A percentile compares a stretch with the other conserved stretches of the same genome.
phyloP scores from a whole-genome alignment of 2,113 vertebrate species.

The Callorhinus ursinus region DNA sequence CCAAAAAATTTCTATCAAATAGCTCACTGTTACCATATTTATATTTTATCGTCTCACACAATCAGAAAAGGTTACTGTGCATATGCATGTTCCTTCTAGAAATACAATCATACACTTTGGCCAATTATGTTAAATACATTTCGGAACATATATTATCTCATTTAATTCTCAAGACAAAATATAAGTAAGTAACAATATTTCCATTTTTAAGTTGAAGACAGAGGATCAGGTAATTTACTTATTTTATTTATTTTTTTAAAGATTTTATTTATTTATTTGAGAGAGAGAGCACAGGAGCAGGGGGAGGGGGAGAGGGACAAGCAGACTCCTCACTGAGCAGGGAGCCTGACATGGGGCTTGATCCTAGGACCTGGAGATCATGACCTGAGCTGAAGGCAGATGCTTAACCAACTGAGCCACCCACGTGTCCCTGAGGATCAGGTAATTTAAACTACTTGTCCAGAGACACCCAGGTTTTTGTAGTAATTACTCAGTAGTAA shows the following conservation, averaged over 20 bases:
- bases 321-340: too few species aligned
- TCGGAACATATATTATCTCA: not conserved
- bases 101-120: not conserved
- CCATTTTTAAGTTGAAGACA: conserved; percentile 21
- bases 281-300: too few species aligned
- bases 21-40: not conserved
- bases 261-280: too few species aligned
- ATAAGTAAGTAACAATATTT: not conserved
- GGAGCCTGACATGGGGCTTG: too few species aligned
- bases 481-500: too few species aligned
- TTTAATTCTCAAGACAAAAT: not conserved
- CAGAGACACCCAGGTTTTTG: not conserved
- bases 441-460: not conserved
- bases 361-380: too few species aligned
- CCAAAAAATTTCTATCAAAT: not conserved
- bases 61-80: not conserved
- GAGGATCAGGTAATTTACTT: not conserved
- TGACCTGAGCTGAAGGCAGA: too few species aligned
- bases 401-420: too few species aligned
- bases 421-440: not conserved
- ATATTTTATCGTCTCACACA: not conserved
- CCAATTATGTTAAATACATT: not conserved
- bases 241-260: too few species aligned
- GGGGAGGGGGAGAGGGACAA: too few species aligned
- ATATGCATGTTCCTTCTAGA: not conserved